These are phyloP conservation scores for Stenolophus ochropezus DNA, from an alignment of 2,888 invertebrate species.

Conservation along the genomic window DNA sequence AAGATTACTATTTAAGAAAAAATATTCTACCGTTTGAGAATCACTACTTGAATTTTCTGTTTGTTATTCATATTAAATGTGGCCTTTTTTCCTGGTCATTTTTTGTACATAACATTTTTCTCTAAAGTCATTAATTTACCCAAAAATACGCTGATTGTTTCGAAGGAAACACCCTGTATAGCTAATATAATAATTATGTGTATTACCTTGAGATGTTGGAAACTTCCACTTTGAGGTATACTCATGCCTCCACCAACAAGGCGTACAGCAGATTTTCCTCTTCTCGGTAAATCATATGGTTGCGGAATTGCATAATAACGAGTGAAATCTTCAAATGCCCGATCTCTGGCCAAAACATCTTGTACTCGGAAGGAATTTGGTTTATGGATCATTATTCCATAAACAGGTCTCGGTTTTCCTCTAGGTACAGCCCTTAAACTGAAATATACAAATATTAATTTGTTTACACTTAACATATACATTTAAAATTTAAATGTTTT, in stretches of 20 bases:
- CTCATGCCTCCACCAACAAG: slow-evolving; percentile 70
- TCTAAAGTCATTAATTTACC: too few species aligned
- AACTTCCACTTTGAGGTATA: slow-evolving; percentile 75
- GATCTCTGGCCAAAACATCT: slow-evolving; percentile 72
- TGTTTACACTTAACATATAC: too few species aligned
- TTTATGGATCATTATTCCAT: slow-evolving; percentile 83
- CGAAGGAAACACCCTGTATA: neutral
- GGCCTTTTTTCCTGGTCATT: too few species aligned
- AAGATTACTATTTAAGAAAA: too few species aligned
- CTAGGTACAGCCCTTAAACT: slow-evolving; percentile 72
- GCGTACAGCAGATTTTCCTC: slow-evolving; percentile 70
- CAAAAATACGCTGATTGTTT: neutral
- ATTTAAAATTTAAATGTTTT: too few species aligned
- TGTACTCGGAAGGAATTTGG: slow-evolving; percentile 76
- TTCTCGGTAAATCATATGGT: slow-evolving; percentile 67
- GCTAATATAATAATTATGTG: neutral
- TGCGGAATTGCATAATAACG: slow-evolving; percentile 74
- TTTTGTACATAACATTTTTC: too few species aligned
- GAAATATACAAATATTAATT: neutral
- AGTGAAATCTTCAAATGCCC: slow-evolving; percentile 75
- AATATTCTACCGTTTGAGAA: too few species aligned
- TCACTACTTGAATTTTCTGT: too few species aligned
- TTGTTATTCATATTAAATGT: too few species aligned
- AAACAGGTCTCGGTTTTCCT: slow-evolving; percentile 77
- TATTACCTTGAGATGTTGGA: slow-evolving; percentile 82